phyloP scores from a whole-genome alignment of 2,113 vertebrate genomes.

The Gasterosteus nipponicus region DNA sequence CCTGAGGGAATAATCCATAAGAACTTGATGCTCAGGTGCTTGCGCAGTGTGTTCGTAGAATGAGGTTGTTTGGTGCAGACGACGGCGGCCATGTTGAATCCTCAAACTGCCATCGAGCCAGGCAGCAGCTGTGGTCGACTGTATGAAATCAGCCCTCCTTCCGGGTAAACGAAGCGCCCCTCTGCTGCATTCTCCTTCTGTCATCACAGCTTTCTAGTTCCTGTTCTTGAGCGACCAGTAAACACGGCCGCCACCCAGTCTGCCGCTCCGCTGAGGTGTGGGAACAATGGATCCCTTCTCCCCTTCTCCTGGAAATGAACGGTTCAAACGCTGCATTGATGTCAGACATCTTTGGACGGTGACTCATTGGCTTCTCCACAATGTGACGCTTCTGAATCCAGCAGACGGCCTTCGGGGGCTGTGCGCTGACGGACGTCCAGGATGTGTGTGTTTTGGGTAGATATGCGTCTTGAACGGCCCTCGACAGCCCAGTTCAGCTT shows the following conservation, averaged over 20 bases:
- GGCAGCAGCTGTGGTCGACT: neutral
- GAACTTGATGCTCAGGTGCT: no score
- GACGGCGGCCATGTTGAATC: neutral
- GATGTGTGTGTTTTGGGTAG: constrained; percentile 64
- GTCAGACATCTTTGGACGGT: constrained; percentile 38
- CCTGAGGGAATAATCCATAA: no score
- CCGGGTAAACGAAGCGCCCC: neutral
- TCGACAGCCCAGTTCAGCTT: neutral
- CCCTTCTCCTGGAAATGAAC: constrained; percentile 13
- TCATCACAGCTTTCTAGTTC: constrained; percentile 10
- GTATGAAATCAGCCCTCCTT: neutral
- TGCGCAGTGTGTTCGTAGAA: neutral
- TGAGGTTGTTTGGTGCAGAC: neutral
- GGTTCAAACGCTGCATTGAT: constrained; percentile 4
- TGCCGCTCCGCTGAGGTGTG: constrained; percentile 27
- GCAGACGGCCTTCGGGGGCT: neutral
- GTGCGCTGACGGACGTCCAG: constrained; percentile 43
- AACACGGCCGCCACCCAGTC: constrained; percentile 8
- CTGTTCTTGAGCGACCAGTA: constrained; percentile 9
- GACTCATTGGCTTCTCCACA: constrained; percentile 52
- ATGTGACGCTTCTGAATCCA: constrained; percentile 28
- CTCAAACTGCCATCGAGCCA: neutral
- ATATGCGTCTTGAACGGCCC: constrained; percentile 50
- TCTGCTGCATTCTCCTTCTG: neutral
- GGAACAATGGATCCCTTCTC: constrained; percentile 64